A percentile compares a stretch with the other conserved stretches of the same genome.
Evolutionary conservation across 2,797 vertebrate genomes (phyloP).

Genomic region (Chromis chromis): DNA sequence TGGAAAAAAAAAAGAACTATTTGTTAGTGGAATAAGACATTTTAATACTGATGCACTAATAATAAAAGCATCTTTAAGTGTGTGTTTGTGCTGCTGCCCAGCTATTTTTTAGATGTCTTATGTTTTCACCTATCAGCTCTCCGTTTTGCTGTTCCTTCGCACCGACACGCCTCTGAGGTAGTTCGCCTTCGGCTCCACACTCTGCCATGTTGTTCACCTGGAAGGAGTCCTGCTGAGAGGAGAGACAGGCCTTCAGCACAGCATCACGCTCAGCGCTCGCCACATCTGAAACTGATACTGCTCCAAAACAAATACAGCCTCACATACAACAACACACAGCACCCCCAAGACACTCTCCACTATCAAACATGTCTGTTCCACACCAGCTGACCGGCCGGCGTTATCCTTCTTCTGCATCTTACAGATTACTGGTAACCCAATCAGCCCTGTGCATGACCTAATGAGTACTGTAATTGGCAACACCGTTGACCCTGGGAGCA

Average conservation of each 20-base stretch:
- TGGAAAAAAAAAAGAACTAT: too few relatives aligned
- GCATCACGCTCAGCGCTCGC: neutral
- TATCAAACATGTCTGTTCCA: conserved; percentile 1
- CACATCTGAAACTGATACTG: neutral
- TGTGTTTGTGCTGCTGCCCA: neutral
- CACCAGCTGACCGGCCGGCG: conserved; percentile 17
- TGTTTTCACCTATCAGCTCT: conserved; percentile 81
- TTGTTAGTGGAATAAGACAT: neutral
- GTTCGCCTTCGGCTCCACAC: conserved; percentile 83
- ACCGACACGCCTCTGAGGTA: conserved; percentile 81
- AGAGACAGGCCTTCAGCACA: conserved; percentile 18
- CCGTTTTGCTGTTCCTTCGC: conserved; percentile 87
- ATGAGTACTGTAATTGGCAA: conserved; percentile 40
- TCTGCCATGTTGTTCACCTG: conserved; percentile 87
- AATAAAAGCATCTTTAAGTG: neutral
- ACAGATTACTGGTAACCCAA: conserved; percentile 62
- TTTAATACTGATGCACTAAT: neutral
- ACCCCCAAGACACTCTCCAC: conserved; percentile 2
- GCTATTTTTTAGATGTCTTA: neutral
- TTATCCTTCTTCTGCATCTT: conserved; percentile 43
- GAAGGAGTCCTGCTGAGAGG: conserved; percentile 71
- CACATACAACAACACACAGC: conserved; percentile 6
- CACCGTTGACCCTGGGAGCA: conserved; percentile 16
- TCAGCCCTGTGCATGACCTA: conserved; percentile 43
- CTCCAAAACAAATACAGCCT: conserved; percentile 30